A percentile compares a stretch with the other conserved stretches of the same genome.
Conservation (phyloP, 2,113 vertebrate genomes). For the Silurus asotus region DNA sequence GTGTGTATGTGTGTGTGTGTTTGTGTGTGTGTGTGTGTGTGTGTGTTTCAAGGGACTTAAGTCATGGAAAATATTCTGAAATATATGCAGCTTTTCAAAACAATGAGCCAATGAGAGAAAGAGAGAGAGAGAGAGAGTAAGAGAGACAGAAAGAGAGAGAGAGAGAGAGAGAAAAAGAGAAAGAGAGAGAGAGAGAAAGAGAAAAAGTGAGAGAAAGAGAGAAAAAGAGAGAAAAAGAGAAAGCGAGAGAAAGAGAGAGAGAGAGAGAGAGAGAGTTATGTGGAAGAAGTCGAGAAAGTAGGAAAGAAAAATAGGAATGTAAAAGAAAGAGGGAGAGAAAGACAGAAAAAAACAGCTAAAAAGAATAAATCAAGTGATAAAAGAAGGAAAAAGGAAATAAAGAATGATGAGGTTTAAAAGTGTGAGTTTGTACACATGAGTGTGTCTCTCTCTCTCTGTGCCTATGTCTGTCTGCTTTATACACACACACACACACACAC, state of each 20-base stretch:
- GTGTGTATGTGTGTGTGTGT: slow-evolving; percentile 38
- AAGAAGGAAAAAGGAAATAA: too few species aligned
- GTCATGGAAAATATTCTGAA: slow-evolving; percentile 66
- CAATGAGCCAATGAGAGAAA: slow-evolving; percentile 40
- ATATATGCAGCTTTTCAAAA: slow-evolving; percentile 64
- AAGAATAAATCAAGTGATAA: background rate
- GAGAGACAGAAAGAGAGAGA: background rate
- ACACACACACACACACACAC: background rate
- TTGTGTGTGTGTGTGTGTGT: slow-evolving; percentile 34
- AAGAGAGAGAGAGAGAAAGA: background rate
- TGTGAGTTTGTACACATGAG: too few species aligned
- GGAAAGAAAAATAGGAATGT: background rate
- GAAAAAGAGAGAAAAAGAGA: background rate
- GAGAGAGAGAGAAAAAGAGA: background rate
- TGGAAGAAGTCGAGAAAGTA: too few species aligned
- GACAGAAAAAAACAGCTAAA: background rate
- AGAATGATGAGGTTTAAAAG: background rate
- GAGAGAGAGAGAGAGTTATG: background rate
- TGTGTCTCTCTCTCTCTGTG: background rate
- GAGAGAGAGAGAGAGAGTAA: background rate
- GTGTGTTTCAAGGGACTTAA: slow-evolving; percentile 56
- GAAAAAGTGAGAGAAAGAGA: background rate
- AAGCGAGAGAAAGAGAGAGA: too few species aligned
- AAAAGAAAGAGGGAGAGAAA: background rate
- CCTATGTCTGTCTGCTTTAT: background rate